Percentiles rank a stretch among this genome's conserved stretches.
Evolutionary conservation across 2,797 vertebrate genomes (phyloP).

Genomic region (Mormyrus proboscirostris): DNA sequence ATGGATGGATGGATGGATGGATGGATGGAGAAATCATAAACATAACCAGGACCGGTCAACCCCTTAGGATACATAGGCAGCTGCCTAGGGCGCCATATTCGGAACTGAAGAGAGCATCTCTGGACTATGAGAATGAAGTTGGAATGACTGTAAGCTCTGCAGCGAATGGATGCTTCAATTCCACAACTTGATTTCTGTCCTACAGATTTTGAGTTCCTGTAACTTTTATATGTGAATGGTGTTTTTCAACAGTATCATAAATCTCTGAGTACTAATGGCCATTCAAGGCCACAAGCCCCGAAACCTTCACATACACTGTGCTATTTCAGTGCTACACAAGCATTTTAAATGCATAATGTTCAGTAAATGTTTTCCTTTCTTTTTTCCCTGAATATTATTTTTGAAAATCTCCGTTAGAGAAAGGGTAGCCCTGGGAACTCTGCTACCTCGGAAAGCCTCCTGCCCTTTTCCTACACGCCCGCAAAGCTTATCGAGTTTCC

Average conservation of each 20-base stretch:
- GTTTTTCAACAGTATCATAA: background rate
- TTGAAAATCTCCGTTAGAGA: background rate
- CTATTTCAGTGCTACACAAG: background rate
- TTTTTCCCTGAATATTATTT: constrained; percentile 11
- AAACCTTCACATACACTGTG: background rate
- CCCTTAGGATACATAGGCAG: no score
- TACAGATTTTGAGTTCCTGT: background rate
- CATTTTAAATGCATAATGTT: background rate
- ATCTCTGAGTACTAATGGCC: background rate
- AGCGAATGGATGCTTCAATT: background rate
- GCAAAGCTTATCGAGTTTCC: constrained; percentile 29
- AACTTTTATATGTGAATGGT: background rate
- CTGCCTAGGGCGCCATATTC: background rate
- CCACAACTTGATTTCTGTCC: background rate
- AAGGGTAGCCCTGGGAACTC: background rate
- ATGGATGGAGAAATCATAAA: background rate
- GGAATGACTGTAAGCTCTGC: background rate
- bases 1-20: background rate
- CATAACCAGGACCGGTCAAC: background rate
- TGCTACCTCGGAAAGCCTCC: background rate
- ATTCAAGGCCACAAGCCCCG: background rate
- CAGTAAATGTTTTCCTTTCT: background rate
- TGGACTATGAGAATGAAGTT: background rate
- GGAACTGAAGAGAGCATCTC: background rate
- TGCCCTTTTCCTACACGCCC: constrained; percentile 27